Evolutionary conservation across 1,140 invertebrate species (phyloP).

Genomic region (Bombus pyrosoma): DNA sequence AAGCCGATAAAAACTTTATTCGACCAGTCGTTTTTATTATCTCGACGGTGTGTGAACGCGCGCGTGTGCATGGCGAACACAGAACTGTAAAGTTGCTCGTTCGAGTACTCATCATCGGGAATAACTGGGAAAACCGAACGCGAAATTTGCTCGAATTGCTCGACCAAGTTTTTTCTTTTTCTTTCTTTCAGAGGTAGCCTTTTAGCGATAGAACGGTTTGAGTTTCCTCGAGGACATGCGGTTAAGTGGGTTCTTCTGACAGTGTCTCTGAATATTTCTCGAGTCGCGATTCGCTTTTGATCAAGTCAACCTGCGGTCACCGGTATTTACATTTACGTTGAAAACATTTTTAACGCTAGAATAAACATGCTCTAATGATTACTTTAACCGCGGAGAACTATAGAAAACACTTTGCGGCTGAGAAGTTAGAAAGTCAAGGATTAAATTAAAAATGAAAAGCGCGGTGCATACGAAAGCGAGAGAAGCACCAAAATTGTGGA

Average conservation of each 20-base stretch:
- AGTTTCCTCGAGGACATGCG: not conserved
- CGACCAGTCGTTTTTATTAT: conserved; percentile 39
- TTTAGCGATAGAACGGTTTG: not conserved
- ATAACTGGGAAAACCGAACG: not conserved
- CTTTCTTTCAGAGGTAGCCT: not conserved
- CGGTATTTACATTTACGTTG: too few relatives aligned
- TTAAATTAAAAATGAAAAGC: not conserved
- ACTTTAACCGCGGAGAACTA: not conserved
- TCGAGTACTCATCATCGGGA: conserved; percentile 13
- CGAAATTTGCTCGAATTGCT: not conserved
- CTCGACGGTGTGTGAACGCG: not conserved
- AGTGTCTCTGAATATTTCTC: not conserved
- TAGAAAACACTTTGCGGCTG: not conserved
- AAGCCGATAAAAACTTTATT: conserved; percentile 47
- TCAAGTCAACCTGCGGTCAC: not conserved
- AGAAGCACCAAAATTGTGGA: not conserved
- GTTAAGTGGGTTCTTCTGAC: not conserved
- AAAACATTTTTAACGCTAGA: too few relatives aligned
- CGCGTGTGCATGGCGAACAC: not conserved
- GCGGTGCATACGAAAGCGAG: not conserved
- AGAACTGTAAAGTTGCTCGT: conserved; percentile 9
- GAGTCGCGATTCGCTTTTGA: not conserved
- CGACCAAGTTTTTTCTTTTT: not conserved
- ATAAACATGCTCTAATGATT: too few relatives aligned
- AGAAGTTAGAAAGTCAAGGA: not conserved